Evolutionary conservation across 2,888 invertebrate species (phyloP), one percentile per base, ranked within the genome.

Genomic region (Sinelater perroti): DNA sequence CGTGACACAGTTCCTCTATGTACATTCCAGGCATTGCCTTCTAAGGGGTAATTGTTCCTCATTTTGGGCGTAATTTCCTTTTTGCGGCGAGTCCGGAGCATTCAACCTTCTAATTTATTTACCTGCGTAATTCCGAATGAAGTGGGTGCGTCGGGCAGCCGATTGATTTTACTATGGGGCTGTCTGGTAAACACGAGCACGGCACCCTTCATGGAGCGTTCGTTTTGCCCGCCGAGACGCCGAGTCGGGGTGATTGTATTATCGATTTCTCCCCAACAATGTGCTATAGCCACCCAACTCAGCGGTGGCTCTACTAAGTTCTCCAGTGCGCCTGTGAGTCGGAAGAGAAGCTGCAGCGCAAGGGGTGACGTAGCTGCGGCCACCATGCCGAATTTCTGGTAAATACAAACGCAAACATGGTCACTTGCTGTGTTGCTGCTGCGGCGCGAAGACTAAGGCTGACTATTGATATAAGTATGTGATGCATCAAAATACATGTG

Each of bases 151-250:
- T n/a, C n/a, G n/a, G n/a, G n/a, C n/a, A n/a, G n/a, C n/a, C n/a
- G n/a, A 13, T 30, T 10, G 30, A 30, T 30, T 2, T 30, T 1
- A n/a, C 10, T 26, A 26, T 26, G 8, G 28, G 17, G 6, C 6
- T 42, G 24, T 26, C 28, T 24, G 17, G 13, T 16, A 28, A 44
- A 44, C 8, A 28, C 10, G 10, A 28, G 28, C 5, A 28, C 13
- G n/a, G 31, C 54, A 26, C 36, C 30, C 33, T 26, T 8, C 6
- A 20, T 36, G 18, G 11, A 51, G 45, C 11, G 49, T 58, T 58
- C 30, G 42, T 58, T 58, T 58, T 58, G 51, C 54, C 54, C 59
- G 59, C 59, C 55, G 30, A 46, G 59, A 46, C 59, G 59, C 46
- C 50, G 54, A 40, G 56, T 60, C 54, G 46, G 45, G 50, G 56